phyloP scores from a whole-genome alignment of 30 jellyfish, hydroid and myxozoan species.

The Pelagia noctiluca region DNA sequence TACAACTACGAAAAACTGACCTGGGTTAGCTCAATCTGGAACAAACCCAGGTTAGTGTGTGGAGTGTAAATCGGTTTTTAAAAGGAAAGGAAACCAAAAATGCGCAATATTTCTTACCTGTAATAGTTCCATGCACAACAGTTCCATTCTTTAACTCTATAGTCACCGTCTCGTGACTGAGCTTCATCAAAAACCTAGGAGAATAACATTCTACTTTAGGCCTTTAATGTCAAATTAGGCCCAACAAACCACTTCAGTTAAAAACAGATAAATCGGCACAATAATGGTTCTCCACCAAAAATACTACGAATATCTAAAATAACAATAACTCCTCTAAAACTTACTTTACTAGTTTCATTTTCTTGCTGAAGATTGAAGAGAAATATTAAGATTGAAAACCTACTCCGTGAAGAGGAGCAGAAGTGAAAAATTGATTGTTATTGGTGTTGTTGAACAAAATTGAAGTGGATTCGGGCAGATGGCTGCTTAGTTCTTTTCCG shows the following conservation, averaged over 20 bases:
- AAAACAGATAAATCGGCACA: too few relatives aligned
- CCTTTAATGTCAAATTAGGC: neutral
- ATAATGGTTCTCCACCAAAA: neutral
- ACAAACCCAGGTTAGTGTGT: neutral
- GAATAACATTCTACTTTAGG: neutral
- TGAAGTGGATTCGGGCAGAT: too few relatives aligned
- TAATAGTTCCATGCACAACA: slow-evolving; percentile 95
- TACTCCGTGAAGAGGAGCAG: slow-evolving; percentile 60
- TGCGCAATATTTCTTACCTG: slow-evolving; percentile 65
- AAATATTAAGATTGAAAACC: slow-evolving; percentile 3
- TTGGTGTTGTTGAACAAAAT: too few relatives aligned
- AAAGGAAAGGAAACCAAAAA: neutral
- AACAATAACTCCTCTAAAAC: neutral
- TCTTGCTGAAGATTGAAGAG: slow-evolving; percentile 4
- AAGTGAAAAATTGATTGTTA: slow-evolving; percentile 10
- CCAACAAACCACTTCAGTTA: neutral
- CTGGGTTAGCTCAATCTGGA: too few relatives aligned
- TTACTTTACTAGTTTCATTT: slow-evolving; percentile 74
- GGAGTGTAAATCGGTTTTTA: neutral
- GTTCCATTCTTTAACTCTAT: slow-evolving; percentile 96
- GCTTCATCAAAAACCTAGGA: slow-evolving; percentile 93
- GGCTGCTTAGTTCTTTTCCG: too few relatives aligned
- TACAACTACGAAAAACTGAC: too few relatives aligned
- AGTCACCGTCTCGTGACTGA: slow-evolving; percentile 99
- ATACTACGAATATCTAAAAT: neutral